Percentiles rank a stretch among this genome's conserved stretches.
These are phyloP conservation scores for Pelobates fuscus DNA, from an alignment of 2,113 vertebrate species.

Conservation along the genomic window DNA sequence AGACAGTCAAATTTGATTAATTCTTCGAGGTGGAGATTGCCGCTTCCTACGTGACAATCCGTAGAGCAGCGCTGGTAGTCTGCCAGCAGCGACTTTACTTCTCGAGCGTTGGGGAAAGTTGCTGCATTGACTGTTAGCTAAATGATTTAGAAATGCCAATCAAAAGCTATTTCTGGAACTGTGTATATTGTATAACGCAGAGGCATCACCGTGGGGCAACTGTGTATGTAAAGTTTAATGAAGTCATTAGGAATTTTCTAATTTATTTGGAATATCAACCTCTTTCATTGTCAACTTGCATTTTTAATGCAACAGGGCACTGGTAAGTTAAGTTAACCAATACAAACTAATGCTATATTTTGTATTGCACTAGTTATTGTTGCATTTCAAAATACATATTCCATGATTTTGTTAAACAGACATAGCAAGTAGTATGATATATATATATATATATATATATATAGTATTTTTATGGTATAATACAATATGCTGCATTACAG, in stretches of 20 bases:
- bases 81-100: conserved; percentile 77
- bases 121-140: conserved; percentile 8
- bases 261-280: conserved; percentile 13
- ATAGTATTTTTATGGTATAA: no score
- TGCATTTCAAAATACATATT: no score
- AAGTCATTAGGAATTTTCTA: conserved; percentile 33
- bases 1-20: conserved; percentile 67
- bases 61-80: conserved; percentile 85
- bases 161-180: conserved; percentile 22
- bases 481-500: no score
- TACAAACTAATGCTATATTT: not conserved
- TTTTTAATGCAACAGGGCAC: conserved; percentile 37
- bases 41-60: conserved; percentile 75
- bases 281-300: conserved; percentile 27
- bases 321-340: conserved; percentile 6
- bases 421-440: no score
- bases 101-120: conserved; percentile 66
- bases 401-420: no score
- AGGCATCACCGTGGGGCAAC: conserved; percentile 17
- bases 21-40: conserved; percentile 67
- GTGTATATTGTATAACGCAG: conserved; percentile 18
- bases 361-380: no score
- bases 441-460: no score
- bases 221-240: conserved; percentile 19
- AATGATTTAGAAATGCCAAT: conserved; percentile 36